Percentiles rank a stretch among this genome's conserved stretches.
Conservation (phyloP, 2,888 invertebrate genomes). For the Blera fallax region DNA sequence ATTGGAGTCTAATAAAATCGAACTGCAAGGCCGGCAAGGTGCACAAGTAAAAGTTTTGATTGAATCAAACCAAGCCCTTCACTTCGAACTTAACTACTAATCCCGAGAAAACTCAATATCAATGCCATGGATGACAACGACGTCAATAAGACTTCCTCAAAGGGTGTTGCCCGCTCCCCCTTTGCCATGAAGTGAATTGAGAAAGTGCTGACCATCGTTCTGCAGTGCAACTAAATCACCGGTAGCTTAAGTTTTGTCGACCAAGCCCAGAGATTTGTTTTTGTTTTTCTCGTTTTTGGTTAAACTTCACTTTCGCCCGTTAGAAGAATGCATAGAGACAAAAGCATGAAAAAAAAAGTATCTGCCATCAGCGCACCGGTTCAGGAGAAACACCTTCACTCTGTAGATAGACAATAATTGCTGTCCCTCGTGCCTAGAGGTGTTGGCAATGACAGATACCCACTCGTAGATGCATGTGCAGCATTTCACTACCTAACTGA, state of each 20-base stretch:
- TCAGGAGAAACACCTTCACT: slow-evolving; percentile 18
- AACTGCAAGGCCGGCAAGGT: background rate
- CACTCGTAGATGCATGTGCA: slow-evolving; percentile 30
- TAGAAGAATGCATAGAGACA: slow-evolving; percentile 39
- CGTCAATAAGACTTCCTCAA: background rate
- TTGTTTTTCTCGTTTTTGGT: slow-evolving; percentile 20
- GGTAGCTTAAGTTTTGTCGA: slow-evolving; percentile 3
- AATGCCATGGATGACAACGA: background rate
- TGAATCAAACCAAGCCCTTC: background rate
- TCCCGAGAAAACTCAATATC: background rate
- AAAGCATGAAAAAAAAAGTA: background rate
- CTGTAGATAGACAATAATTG: slow-evolving; percentile 18
- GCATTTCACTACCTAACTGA: slow-evolving; percentile 25
- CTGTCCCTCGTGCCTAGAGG: slow-evolving; percentile 33
- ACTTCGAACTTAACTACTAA: slow-evolving; percentile 2
- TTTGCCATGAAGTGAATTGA: background rate
- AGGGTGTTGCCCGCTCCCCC: background rate
- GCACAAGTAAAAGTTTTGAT: slow-evolving; percentile 1
- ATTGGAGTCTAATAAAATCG: slow-evolving; percentile 6
- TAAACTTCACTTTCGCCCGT: slow-evolving; percentile 64
- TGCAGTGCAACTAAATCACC: slow-evolving; percentile 23
- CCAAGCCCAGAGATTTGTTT: slow-evolving; percentile 62
- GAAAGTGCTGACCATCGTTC: slow-evolving; percentile 5
- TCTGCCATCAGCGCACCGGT: background rate
- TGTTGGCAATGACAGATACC: slow-evolving; percentile 48